Evolutionary conservation across 2,797 vertebrate genomes (phyloP), one percentile per base, ranked within the genome.

Genomic region (Falco berigora): DNA sequence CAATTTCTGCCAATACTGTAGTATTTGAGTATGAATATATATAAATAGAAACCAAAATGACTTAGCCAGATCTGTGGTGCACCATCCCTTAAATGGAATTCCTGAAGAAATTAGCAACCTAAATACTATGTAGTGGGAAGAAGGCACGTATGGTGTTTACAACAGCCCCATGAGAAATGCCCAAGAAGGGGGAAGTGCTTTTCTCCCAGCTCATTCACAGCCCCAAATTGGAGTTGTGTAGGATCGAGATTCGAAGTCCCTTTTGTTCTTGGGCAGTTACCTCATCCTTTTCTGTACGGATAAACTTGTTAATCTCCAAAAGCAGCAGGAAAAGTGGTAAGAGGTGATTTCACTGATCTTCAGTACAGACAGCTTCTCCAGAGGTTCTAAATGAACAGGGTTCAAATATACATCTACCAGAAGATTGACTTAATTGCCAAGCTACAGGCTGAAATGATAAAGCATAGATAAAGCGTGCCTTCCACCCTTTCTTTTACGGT

Each of bases 41-140:
- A 83, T 75, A 75, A 88, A 86, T 47, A 88, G 92, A 93, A 90
- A 58, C 6, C 4, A 71, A 77, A 92, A 49, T 20, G 25, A 84
- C 36, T 67, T 86, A 50, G 38, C 30, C 28, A 71, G 25, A 46
- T 88, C 28, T 88, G 11, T 42, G 23, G 72, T 90, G 58, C 50
- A 50, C 28, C 38, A 73, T 74, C 34, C 73, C 58, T 93, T 90
- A 90, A 94, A 72, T 32, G 66, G 88, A 84, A 88, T 95, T 96
- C 62, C 73, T 63, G 86, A 78, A 79, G 46, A 95, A 94, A 90
- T 78, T 36, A 78, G 66, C 62, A 23, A 3, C 46, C 46, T 90
- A 40, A 86, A 86, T 78, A 58, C 32, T 2, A 14, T 32, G n/a
- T 58, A 79, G 46, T 68, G 63, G 28, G 66, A 73, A 68, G 30